phyloP scores from a whole-genome alignment of 1,140 invertebrate species.

The Aporrectodea caliginosa region DNA sequence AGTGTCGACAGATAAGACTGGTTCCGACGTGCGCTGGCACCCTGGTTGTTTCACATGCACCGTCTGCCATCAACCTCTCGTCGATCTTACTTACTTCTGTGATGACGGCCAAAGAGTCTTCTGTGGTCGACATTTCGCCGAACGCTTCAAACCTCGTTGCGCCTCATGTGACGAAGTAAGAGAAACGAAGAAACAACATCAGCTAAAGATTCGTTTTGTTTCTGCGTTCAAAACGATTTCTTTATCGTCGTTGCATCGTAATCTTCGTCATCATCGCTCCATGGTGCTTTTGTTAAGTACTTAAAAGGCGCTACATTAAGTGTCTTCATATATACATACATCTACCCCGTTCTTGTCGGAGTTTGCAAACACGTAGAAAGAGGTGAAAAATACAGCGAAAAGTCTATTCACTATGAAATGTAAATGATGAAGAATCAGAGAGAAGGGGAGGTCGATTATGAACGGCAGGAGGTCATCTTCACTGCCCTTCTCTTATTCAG shows the following conservation, averaged over 20 bases:
- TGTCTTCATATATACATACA: not conserved
- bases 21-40: slow-evolving; percentile 78
- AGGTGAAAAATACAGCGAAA: no score
- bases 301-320: not conserved
- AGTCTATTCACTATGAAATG: no score
- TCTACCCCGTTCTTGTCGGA: not conserved
- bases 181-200: not conserved
- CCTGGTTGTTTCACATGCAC: slow-evolving; percentile 88
- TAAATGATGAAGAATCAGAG: no score
- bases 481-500: no score
- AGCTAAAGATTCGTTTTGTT: not conserved
- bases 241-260: not conserved
- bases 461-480: no score
- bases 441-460: no score
- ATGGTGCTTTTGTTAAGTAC: not conserved
- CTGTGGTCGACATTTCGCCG: slow-evolving; percentile 93
- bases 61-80: slow-evolving; percentile 90
- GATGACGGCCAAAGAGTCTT: slow-evolving; percentile 75
- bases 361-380: not conserved
- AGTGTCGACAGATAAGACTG: no score
- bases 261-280: no score
- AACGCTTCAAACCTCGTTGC: slow-evolving; percentile 90
- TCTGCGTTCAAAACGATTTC: not conserved
- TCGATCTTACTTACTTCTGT: slow-evolving; percentile 95
- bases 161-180: slow-evolving; percentile 91